These are phyloP conservation scores for Heliothis peltigera DNA, from an alignment of 2,888 invertebrate species.

Conservation along the genomic window DNA sequence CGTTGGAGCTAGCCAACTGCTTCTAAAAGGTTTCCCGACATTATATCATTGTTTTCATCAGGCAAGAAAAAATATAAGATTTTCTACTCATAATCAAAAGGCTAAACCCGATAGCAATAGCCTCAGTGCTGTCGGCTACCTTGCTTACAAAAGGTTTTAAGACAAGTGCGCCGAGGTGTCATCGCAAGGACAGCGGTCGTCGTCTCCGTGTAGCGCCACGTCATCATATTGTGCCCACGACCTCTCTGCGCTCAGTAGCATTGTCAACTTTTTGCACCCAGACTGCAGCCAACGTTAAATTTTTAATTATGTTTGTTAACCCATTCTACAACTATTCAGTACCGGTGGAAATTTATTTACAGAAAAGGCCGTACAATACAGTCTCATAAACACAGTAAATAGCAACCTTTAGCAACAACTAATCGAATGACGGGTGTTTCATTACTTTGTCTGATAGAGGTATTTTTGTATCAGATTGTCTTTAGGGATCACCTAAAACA, in stretches of 20 bases:
- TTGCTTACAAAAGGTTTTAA: conserved; percentile 8
- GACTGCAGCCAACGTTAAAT: conserved; percentile 28
- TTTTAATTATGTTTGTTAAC: conserved; percentile 32
- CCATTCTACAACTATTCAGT: conserved; percentile 7
- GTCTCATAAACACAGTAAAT: too few relatives aligned
- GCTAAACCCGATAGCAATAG: conserved; percentile 14
- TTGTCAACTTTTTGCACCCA: conserved; percentile 43
- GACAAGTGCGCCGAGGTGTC: conserved; percentile 36
- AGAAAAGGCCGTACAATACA: too few relatives aligned
- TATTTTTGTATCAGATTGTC: too few relatives aligned
- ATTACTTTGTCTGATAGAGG: too few relatives aligned
- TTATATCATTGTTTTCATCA: too few relatives aligned
- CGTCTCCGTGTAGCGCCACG: conserved; percentile 19
- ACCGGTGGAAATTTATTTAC: too few relatives aligned
- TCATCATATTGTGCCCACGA: conserved; percentile 22
- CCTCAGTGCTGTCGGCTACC: background rate
- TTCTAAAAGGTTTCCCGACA: too few relatives aligned
- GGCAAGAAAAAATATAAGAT: too few relatives aligned
- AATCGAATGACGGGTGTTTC: too few relatives aligned
- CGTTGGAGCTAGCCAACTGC: too few relatives aligned
- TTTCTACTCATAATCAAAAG: background rate
- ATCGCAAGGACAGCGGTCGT: conserved; percentile 48
- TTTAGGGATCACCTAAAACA: too few relatives aligned
- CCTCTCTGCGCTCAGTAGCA: conserved; percentile 43
- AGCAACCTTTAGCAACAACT: too few relatives aligned